A percentile compares a stretch with the other conserved stretches of the same genome.
phyloP scores from a whole-genome alignment of 2,113 vertebrate genomes.

The Phyllostomus discolor region DNA sequence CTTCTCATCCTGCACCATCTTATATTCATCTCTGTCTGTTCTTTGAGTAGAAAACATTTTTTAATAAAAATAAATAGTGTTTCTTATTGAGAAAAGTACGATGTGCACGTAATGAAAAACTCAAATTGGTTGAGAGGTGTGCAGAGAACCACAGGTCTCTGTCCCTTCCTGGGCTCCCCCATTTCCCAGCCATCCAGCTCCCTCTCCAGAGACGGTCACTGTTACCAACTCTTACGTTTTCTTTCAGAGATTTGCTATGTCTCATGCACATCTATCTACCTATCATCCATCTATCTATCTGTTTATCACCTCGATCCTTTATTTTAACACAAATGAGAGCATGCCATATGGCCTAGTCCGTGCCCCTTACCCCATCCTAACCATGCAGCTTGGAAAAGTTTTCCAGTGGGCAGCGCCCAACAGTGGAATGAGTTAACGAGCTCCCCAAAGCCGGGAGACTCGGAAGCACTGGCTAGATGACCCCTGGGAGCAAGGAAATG shows the following conservation, averaged over 20 bases:
- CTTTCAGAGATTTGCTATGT: neutral
- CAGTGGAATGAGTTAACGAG: neutral
- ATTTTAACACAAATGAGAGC: neutral
- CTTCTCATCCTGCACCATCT: neutral
- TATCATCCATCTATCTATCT: neutral
- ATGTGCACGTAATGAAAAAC: neutral
- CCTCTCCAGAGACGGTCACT: neutral
- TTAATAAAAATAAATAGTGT: neutral
- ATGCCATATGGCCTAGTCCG: neutral
- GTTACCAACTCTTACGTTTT: neutral
- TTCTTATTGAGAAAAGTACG: conserved; percentile 20
- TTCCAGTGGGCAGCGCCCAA: neutral
- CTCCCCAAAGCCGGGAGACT: neutral
- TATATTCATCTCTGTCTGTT: neutral
- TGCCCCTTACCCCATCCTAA: neutral
- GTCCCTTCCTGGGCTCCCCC: neutral
- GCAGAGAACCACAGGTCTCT: neutral
- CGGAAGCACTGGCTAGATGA: neutral
- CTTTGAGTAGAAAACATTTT: conserved; percentile 35
- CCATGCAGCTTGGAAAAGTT: neutral
- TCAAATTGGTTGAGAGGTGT: neutral
- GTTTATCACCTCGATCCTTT: neutral
- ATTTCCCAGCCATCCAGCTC: neutral
- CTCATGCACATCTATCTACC: neutral
- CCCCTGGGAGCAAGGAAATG: neutral